Base-by-base conservation (phyloP, 2,888 invertebrate genomes). In the Drosophila kokeensis region DNA sequence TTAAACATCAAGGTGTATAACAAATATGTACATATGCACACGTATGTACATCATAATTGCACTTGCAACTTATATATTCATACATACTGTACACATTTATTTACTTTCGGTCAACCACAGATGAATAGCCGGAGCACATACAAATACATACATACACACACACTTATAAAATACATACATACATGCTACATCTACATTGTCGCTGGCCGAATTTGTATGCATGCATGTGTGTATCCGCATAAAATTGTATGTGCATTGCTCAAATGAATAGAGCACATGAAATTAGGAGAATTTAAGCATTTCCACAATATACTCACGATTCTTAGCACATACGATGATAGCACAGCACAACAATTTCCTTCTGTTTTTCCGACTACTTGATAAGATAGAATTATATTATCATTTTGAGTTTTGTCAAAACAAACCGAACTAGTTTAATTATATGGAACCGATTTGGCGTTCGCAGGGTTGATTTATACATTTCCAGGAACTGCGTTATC, bases 331-430 rank as follows among this genome's bases (percentile, higher is more conserved):
- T n/a, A 36, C 29, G n/a, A 40, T 29, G 29, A 54, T 32, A 48
- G 49, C 29, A 64, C 57, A 64, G 38, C 21, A 74, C 42, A 79
- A 49, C 34, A 52, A 42, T 24, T 34, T 53, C 45, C 32, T 59
- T 45, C 24, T 64, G 32, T 55, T 69, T 68, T 73, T 64, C 32
- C 59, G 60, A 69, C 38, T 48, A 65, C 38, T 48, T 69, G 80
- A 75, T 75, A 63, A 79, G 75, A 60, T 68, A 48, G 27, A 74
- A 65, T 75, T 79, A 77, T 64, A 69, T 75, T 77, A 77, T 77
- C 76, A 79, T 75, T 75, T 75, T 75, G 42, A 75, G 45, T 62
- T 65, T 59, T 79, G 76, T 79, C 80, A 79, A 65, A 69, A 64
- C 74, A 73, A 59, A 38, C 60, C 54, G 75, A 76, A 77, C 78